Evolutionary conservation across 2,797 vertebrate species (phyloP), one percentile per base, ranked within the genome.

Genomic region (Acropternis orthonyx): DNA sequence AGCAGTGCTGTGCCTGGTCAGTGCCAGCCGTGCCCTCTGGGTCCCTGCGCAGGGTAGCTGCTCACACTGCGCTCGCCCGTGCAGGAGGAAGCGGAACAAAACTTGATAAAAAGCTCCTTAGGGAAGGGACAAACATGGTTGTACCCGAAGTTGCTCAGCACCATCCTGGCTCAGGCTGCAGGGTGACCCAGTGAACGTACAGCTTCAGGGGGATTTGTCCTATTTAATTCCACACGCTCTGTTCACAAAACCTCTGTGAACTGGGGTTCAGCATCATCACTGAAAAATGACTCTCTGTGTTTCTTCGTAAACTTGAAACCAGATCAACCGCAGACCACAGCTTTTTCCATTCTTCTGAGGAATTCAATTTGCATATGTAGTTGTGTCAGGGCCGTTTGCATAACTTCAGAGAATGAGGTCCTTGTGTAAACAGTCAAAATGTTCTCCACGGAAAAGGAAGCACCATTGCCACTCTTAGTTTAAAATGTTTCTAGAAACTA

Each of bases 301-400:
- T 72, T 77, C 85, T 96, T 73, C 5, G 81, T 93, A 79, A 95
- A 88, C 92, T 95, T 85, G 97, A 98, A 97, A 97, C 97, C 96
- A 97, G 97, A 97, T 91, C 96, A 98, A 98, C 98, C 96, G 0
- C 97, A 97, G 83, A 96, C 92, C 96, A 66, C 98, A 92, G 95
- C 97, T 97, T 98, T 98, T 98, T 98, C 98, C 98, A 98, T 96
- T 96, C 95, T 95, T 97, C 97, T 96, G 97, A 96, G 96, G 97
- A 97, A 97, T 97, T 86, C 36, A 78, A 62, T 96, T 96, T 97
- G 90, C 92, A 96, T 93, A 52, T 34, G 36, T 76, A 85, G 84
- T 69, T 92, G 72, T 96, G 95, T 96, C 96, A 93, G 20, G 46
- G 55, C 59, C 14, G 71, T 89, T 96, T 96, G 85, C 79, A n/a